These are phyloP conservation scores for Drosophila erecta DNA, from an alignment of 1,140 invertebrate species.

Conservation along the genomic window DNA sequence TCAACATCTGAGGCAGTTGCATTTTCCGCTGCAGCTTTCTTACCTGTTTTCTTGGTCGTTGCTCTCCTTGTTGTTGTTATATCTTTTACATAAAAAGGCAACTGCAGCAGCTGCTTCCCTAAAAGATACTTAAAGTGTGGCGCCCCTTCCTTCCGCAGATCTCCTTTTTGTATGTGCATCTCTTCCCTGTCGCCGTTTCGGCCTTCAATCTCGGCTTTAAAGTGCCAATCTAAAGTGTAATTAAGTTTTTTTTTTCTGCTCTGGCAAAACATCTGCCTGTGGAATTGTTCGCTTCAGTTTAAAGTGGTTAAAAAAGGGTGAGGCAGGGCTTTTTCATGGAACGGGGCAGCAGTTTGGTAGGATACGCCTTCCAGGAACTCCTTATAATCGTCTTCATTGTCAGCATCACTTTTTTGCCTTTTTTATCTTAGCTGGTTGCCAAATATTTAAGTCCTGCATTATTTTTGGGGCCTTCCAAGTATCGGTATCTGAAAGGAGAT, in stretches of 20 bases:
- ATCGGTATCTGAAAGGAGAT: conserved; percentile 19
- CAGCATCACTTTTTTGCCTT: conserved; percentile 1
- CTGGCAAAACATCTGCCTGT: conserved; percentile 71
- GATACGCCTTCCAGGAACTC: conserved; percentile 57
- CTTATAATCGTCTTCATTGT: conserved; percentile 26
- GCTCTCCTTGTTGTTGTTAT: neutral
- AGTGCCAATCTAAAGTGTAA: conserved; percentile 68
- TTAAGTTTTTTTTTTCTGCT: conserved; percentile 61
- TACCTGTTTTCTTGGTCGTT: conserved; percentile 46
- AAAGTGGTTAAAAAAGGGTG: conserved; percentile 33
- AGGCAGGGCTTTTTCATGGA: neutral
- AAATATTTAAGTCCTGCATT: conserved; percentile 52
- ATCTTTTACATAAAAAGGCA: conserved; percentile 24
- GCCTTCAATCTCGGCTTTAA: conserved; percentile 75
- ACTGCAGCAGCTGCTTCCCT: conserved; percentile 47
- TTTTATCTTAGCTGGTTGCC: conserved; percentile 28
- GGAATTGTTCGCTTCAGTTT: conserved; percentile 44
- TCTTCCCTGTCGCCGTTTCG: conserved; percentile 37
- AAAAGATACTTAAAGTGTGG: conserved; percentile 59
- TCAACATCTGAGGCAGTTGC: conserved; percentile 55
- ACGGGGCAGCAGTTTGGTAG: conserved; percentile 8
- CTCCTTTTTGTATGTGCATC: neutral
- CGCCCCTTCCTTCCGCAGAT: neutral
- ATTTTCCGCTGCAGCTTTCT: conserved; percentile 66
- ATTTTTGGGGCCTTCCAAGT: conserved; percentile 14